Conservation (phyloP, 2,113 vertebrate genomes). For the Takifugu bimaculatus region DNA sequence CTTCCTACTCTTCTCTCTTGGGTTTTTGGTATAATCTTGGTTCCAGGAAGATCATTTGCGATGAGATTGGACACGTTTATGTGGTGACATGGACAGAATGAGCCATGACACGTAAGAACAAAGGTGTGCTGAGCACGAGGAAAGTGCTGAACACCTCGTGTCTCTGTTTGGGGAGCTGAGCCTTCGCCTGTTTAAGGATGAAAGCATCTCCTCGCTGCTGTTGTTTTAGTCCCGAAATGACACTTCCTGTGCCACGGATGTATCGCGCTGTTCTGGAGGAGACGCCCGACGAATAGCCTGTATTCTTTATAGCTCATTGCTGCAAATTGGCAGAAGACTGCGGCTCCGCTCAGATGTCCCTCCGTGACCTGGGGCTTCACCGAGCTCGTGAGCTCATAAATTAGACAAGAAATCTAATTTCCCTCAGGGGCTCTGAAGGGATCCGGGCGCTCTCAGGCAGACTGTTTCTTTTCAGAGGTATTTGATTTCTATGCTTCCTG, state of each 20-base stretch:
- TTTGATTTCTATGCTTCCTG: conserved; percentile 60
- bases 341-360: conserved; percentile 32
- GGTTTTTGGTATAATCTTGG: conserved; percentile 7
- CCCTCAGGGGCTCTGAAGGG: conserved; percentile 58
- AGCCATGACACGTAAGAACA: not conserved
- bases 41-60: not conserved
- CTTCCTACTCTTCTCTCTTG: not conserved
- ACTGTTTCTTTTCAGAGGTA: conserved; percentile 54
- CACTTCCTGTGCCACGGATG: conserved; percentile 33
- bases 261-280: conserved; percentile 43
- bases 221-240: conserved; percentile 26
- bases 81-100: no score
- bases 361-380: conserved; percentile 48
- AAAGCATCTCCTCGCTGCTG: conserved; percentile 25
- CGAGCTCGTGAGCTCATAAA: conserved; percentile 60
- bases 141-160: conserved; percentile 10
- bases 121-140: not conserved
- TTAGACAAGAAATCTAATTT: conserved; percentile 69
- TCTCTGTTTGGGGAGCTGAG: conserved; percentile 19
- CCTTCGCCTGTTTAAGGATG: conserved; percentile 27
- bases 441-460: conserved; percentile 39
- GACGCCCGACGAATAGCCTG: conserved; percentile 24
- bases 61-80: conserved; percentile 2
- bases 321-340: conserved; percentile 44
- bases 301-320: conserved; percentile 33